Conservation (phyloP, 1,140 invertebrate genomes). For the Drosophila suzukii region DNA sequence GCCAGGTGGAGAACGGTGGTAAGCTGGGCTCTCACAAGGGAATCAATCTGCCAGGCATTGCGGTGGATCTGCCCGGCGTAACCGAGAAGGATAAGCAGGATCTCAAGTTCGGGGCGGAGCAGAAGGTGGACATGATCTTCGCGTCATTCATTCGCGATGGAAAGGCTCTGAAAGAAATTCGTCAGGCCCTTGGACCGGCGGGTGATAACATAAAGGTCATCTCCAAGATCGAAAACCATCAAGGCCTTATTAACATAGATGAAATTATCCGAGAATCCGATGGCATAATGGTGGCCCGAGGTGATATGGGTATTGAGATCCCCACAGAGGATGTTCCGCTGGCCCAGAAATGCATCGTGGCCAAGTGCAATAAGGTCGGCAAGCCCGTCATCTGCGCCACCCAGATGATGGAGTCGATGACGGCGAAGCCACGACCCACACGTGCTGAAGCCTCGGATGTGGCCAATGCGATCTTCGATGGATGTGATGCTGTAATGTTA, state of each 20-base stretch:
- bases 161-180: conserved; percentile 94
- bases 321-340: conserved; percentile 98
- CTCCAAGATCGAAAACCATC: conserved; percentile 98
- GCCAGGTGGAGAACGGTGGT: conserved; percentile 98
- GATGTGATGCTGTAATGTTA: conserved; percentile 98
- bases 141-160: conserved; percentile 98
- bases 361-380: conserved; percentile 94
- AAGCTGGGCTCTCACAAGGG: conserved; percentile 96
- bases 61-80: conserved; percentile 97
- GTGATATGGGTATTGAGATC: conserved; percentile 98
- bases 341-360: conserved; percentile 98
- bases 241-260: conserved; percentile 97
- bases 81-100: conserved; percentile 98
- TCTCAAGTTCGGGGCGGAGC: conserved; percentile 96
- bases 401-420: conserved; percentile 99
- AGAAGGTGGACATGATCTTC: conserved; percentile 98
- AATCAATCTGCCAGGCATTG: conserved; percentile 96
- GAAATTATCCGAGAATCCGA: conserved; percentile 96
- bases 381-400: conserved; percentile 99
- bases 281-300: conserved; percentile 98
- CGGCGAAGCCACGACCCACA: conserved; percentile 96
- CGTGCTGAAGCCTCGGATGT: conserved; percentile 98
- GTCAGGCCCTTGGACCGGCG: conserved; percentile 93
- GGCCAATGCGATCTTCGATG: conserved; percentile 98
- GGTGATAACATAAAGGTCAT: conserved; percentile 97